These are phyloP conservation scores for Narcine bancroftii DNA, from an alignment of 2,113 vertebrate species.

Conservation along the genomic window DNA sequence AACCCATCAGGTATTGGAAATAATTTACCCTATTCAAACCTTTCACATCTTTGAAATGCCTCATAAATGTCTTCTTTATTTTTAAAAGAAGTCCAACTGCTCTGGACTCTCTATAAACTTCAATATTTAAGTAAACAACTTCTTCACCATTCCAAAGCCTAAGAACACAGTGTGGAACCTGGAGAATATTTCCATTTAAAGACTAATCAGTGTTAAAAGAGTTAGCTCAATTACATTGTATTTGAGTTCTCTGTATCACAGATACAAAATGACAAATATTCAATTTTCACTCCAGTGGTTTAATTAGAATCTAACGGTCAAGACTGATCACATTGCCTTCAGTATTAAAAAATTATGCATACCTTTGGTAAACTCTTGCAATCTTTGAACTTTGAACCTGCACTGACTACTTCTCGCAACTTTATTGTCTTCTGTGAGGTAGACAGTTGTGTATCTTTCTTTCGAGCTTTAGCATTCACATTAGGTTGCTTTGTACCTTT, in stretches of 20 bases:
- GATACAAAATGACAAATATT: neutral
- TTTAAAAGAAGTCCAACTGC: neutral
- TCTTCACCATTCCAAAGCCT: neutral
- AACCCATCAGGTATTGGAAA: neutral
- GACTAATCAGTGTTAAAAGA: neutral
- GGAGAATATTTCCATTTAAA: neutral
- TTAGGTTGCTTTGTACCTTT: neutral
- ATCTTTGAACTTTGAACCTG: constrained; percentile 40
- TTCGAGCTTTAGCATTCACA: neutral
- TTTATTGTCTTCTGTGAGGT: constrained; percentile 40
- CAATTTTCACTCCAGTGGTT: neutral
- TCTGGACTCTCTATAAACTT: neutral
- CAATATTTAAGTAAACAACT: neutral
- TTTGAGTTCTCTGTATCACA: neutral
- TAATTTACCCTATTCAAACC: neutral
- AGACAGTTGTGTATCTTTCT: constrained; percentile 17
- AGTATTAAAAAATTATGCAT: neutral
- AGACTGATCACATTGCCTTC: neutral
- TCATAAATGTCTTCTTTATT: neutral
- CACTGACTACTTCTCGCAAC: constrained; percentile 45
- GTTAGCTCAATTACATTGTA: neutral
- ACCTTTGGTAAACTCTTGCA: constrained; percentile 43
- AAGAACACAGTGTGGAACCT: neutral
- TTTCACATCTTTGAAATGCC: neutral
- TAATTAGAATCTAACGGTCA: neutral